phyloP scores from a whole-genome alignment of 2,113 vertebrate species.

The Corvus hawaiiensis region DNA sequence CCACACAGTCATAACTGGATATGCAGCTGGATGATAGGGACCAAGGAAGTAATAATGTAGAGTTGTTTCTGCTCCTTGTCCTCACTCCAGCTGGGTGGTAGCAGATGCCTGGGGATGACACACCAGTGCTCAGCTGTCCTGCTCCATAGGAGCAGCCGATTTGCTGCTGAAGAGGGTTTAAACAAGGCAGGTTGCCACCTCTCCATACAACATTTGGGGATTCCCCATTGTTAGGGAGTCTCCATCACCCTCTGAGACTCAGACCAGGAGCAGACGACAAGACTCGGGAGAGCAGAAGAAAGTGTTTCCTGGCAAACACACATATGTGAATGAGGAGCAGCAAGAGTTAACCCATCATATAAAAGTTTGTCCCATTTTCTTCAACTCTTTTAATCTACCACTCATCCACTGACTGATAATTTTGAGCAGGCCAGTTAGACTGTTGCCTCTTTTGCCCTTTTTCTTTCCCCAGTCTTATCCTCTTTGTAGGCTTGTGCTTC shows the following conservation, averaged over 20 bases:
- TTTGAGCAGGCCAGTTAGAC: not conserved
- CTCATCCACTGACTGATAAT: not conserved
- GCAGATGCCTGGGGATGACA: not conserved
- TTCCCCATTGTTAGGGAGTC: not conserved
- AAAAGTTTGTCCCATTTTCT: not conserved
- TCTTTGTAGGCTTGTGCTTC: not conserved
- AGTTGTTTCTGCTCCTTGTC: not conserved
- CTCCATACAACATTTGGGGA: not conserved
- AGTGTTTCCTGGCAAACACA: not conserved
- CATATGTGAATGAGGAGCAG: not conserved
- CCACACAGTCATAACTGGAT: no score
- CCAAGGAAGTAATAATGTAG: not conserved
- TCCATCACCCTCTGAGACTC: not conserved
- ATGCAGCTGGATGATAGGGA: not conserved
- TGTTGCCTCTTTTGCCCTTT: not conserved
- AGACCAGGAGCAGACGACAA: not conserved
- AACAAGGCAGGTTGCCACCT: not conserved
- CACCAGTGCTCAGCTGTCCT: not conserved
- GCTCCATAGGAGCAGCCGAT: rapidly evolving
- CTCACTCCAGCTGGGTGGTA: not conserved
- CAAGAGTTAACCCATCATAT: not conserved
- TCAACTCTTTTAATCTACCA: not conserved
- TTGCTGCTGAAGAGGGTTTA: not conserved
- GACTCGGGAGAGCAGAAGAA: not conserved
- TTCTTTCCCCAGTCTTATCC: not conserved